These are phyloP conservation scores for Labia minor DNA, from an alignment of 2,888 invertebrate species.

Conservation along the genomic window DNA sequence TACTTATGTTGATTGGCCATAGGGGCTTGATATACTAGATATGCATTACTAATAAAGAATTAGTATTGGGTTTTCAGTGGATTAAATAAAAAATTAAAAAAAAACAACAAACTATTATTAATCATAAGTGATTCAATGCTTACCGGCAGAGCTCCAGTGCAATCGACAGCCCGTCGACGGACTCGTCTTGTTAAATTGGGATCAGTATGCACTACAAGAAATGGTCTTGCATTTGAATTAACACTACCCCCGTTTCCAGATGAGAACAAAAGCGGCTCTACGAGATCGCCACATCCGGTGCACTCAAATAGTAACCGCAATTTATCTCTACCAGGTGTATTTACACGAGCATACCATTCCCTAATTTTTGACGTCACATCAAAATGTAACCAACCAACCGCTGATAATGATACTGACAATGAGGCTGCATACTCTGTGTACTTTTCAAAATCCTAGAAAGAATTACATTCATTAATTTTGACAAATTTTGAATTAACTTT, in stretches of 20 bases:
- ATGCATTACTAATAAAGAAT: no score
- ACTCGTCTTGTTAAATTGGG: conserved; percentile 56
- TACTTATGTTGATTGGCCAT: no score
- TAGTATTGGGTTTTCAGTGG: no score
- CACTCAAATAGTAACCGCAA: conserved; percentile 74
- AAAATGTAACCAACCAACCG: conserved; percentile 76
- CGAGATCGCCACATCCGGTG: conserved; percentile 65
- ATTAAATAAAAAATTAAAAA: no score
- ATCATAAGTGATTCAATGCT: no score
- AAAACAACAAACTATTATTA: no score
- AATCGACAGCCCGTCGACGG: conserved; percentile 72
- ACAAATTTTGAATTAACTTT: no score
- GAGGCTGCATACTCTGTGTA: conserved; percentile 47
- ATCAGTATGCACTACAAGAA: conserved; percentile 70
- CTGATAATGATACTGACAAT: conserved; percentile 47
- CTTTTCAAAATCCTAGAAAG: conserved; percentile 45
- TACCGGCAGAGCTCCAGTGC: conserved; percentile 48
- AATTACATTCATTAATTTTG: no score
- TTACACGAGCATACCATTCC: conserved; percentile 50
- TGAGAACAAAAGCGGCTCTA: conserved; percentile 47
- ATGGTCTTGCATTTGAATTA: conserved; percentile 46
- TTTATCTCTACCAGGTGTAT: conserved; percentile 41
- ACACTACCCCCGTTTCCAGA: conserved; percentile 24
- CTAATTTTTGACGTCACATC: conserved; percentile 70
- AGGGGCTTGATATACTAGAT: no score